phyloP scores from a whole-genome alignment of 2,888 invertebrate species.

The Cyrtodaria siliqua region DNA sequence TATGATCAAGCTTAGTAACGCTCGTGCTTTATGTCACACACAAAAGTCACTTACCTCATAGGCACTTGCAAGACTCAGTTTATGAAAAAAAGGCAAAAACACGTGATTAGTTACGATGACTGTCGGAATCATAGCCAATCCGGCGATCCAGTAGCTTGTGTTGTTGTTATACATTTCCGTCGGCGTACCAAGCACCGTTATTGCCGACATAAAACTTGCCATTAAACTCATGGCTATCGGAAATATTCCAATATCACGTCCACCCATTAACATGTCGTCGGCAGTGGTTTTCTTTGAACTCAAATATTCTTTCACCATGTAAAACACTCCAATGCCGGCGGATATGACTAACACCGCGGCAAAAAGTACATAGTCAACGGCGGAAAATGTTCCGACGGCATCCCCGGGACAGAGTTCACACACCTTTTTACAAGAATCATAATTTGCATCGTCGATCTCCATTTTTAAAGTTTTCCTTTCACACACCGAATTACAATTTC shows the following conservation, averaged over 20 bases:
- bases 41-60: too few relatives aligned
- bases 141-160: slow-evolving; percentile 89
- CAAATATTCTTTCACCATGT: slow-evolving; percentile 62
- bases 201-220: slow-evolving; percentile 96
- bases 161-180: slow-evolving; percentile 96
- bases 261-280: slow-evolving; percentile 71
- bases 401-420: slow-evolving; percentile 71
- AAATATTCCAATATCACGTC: slow-evolving; percentile 85
- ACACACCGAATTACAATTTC: too few relatives aligned
- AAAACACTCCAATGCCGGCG: slow-evolving; percentile 69
- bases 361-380: slow-evolving; percentile 66
- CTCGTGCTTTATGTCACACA: too few relatives aligned
- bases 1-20: too few relatives aligned
- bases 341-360: slow-evolving; percentile 66
- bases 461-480: too few relatives aligned
- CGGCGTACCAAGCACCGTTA: slow-evolving; percentile 95
- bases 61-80: slow-evolving; percentile 78
- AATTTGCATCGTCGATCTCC: too few relatives aligned
- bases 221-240: slow-evolving; percentile 96
- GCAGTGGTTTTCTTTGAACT: slow-evolving; percentile 64
- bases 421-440: slow-evolving; percentile 61
- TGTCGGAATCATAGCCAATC: slow-evolving; percentile 91
- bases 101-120: slow-evolving; percentile 87
- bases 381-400: slow-evolving; percentile 63
- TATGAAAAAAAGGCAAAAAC: slow-evolving; percentile 80